Evolutionary conservation across 2,888 invertebrate genomes (phyloP).

Genomic region (Charanyca ferruginea): DNA sequence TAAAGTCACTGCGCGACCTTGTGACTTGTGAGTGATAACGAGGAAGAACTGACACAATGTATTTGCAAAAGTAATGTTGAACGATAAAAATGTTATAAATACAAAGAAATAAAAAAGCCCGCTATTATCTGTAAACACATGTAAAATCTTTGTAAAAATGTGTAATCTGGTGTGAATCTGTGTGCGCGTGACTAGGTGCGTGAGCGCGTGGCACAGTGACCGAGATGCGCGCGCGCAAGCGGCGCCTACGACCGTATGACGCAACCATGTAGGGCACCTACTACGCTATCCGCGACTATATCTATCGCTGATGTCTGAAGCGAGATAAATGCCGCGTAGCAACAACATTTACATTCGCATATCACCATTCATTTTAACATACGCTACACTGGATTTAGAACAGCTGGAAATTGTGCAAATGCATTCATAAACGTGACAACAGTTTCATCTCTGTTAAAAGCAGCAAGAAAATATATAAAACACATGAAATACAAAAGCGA

Average conservation of each 20-base stretch:
- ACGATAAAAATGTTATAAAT: constrained; percentile 52
- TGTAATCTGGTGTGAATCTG: constrained; percentile 62
- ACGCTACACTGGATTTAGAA: constrained; percentile 35
- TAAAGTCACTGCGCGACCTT: constrained; percentile 56
- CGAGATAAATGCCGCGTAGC: constrained; percentile 57
- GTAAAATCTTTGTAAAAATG: constrained; percentile 52
- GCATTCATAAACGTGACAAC: constrained; percentile 53
- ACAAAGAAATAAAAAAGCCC: constrained; percentile 27
- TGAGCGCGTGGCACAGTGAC: constrained; percentile 81
- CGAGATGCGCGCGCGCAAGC: constrained; percentile 73
- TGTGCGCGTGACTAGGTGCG: constrained; percentile 75
- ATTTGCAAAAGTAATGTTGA: constrained; percentile 47
- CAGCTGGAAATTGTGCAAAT: constrained; percentile 33
- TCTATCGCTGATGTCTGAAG: constrained; percentile 48
- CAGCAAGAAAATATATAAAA: constrained; percentile 29
- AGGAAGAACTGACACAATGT: constrained; percentile 49
- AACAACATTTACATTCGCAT: constrained; percentile 52
- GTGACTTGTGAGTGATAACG: constrained; percentile 57
- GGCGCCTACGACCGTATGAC: constrained; percentile 70
- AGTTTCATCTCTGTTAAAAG: constrained; percentile 44
- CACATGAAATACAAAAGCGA: constrained; percentile 32
- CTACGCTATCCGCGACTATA: constrained; percentile 63
- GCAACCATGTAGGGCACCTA: constrained; percentile 68
- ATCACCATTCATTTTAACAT: constrained; percentile 48
- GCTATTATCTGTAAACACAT: constrained; percentile 42